phyloP scores from a whole-genome alignment of 2,113 vertebrate species.

The Taurulus bubalis region DNA sequence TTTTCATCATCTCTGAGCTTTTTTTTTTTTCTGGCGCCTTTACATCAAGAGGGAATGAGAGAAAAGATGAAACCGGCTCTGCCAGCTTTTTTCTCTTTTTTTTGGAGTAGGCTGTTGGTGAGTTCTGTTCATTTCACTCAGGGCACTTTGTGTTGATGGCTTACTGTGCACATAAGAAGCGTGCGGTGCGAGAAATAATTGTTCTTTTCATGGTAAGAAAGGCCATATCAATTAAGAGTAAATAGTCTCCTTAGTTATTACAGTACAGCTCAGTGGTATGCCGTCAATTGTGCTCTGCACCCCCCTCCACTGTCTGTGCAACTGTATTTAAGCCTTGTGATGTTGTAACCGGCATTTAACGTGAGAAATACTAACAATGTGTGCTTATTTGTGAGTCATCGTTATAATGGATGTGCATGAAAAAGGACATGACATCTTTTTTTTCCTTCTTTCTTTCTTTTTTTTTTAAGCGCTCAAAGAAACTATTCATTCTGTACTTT shows the following conservation, averaged over 20 bases:
- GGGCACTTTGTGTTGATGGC: conserved; percentile 82
- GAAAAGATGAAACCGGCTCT: conserved; percentile 63
- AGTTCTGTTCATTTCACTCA: conserved; percentile 81
- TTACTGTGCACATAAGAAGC: conserved; percentile 83
- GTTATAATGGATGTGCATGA: conserved; percentile 38
- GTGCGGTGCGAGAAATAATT: conserved; percentile 84
- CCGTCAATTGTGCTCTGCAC: conserved; percentile 65
- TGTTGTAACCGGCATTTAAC: conserved; percentile 65
- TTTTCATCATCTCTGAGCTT: conserved; percentile 81
- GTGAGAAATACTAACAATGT: conserved; percentile 59
- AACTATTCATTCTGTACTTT: conserved; percentile 61
- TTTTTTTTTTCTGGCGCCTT: conserved; percentile 71
- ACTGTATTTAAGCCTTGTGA: conserved; percentile 69
- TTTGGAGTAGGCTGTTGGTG: conserved; percentile 70
- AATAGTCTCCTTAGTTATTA: conserved; percentile 86
- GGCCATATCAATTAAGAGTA: conserved; percentile 88
- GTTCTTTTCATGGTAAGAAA: conserved; percentile 87
- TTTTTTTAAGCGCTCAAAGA: conserved; percentile 48
- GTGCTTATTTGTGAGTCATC: conserved; percentile 67
- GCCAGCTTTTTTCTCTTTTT: conserved; percentile 40
- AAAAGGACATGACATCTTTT: conserved; percentile 29
- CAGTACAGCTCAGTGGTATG: conserved; percentile 82
- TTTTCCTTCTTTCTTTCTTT: neutral
- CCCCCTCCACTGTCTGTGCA: conserved; percentile 47
- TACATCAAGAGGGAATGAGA: conserved; percentile 75